These are phyloP conservation scores for Thymelicus sylvestris DNA, from an alignment of 2,888 invertebrate species.

Conservation along the genomic window DNA sequence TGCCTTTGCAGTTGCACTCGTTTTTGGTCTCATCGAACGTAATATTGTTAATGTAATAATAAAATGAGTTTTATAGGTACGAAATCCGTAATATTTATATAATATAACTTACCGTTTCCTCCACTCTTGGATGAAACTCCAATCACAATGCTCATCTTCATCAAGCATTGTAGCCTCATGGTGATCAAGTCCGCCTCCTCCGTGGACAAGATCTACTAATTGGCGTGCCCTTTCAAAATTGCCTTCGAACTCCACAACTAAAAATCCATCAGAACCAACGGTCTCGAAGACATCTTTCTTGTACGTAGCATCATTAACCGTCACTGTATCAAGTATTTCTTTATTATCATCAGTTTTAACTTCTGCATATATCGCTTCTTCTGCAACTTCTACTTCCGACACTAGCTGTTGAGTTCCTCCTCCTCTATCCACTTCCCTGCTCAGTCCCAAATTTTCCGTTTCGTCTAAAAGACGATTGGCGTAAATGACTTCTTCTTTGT, in stretches of 20 bases:
- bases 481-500: slow-evolving; percentile 75
- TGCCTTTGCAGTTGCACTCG: slow-evolving; percentile 41
- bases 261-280: slow-evolving; percentile 80
- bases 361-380: slow-evolving; percentile 79
- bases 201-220: slow-evolving; percentile 85
- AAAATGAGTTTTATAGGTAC: neutral
- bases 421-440: slow-evolving; percentile 66
- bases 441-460: slow-evolving; percentile 62
- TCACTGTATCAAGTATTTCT: slow-evolving; percentile 57
- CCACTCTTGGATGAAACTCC: slow-evolving; percentile 91
- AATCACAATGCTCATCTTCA: slow-evolving; percentile 85
- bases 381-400: slow-evolving; percentile 73
- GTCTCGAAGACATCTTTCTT: slow-evolving; percentile 74
- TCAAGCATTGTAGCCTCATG: slow-evolving; percentile 78
- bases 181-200: slow-evolving; percentile 69
- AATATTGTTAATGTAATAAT: slow-evolving; percentile 29
- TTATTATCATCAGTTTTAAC: slow-evolving; percentile 59
- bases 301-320: slow-evolving; percentile 73
- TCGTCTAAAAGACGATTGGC: slow-evolving; percentile 71
- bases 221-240: slow-evolving; percentile 86
- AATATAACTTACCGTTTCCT: slow-evolving; percentile 84
- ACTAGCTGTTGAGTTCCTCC: slow-evolving; percentile 62
- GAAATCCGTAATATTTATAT: neutral
- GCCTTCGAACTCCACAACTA: slow-evolving; percentile 86
- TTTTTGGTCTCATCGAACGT: slow-evolving; percentile 57